Base-by-base conservation (phyloP, 2,797 vertebrate species). In the Denticeps clupeoides region DNA sequence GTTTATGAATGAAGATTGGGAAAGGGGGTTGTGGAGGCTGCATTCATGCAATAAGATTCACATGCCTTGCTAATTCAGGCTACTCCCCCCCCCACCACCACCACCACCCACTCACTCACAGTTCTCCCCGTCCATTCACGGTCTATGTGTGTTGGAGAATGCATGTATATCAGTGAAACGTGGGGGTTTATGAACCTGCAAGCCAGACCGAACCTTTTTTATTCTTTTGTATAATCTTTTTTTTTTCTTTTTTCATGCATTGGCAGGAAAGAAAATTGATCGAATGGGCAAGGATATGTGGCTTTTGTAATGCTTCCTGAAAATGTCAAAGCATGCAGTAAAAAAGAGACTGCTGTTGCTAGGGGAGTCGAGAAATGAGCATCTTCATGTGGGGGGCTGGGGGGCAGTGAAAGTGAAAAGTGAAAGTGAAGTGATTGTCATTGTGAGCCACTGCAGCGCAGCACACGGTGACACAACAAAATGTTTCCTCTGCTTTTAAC, bases 1-100 rank as follows among this genome's bases (percentile, higher is more conserved):
- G 47, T 60, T 68, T 63, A 70, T 84, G 81, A 83, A 82, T 81
- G 79, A 37, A 56, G 57, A 43, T 35, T 25, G 24, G 24, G 45
- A 41, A 42, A 32, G 32, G 41, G 12, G 24, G 35, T 22, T n/a
- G n/a, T n/a, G n/a, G n/a, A n/a, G n/a, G n/a, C 8, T 70, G 58
- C 68, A 72, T 77, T 75, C 74, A 78, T 68, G 70, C 55, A 55
- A 55, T 57, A 60, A 46, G 58, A 48, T 63, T 49, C 55, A 23
- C 53, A 24, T 10, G 10, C 27, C 32, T 7, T 15, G 4, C 12
- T 7, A n/a, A 2, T 12, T 15, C 5, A n/a, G n/a, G n/a, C 3
- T 5, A 58, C 46, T 15, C 16, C 3, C 13, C 31, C 45, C 43
- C 7, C 10, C 19, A 12, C 28, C 28, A 5, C 53, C 21, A 3